Base-by-base conservation (phyloP, 2,797 vertebrate genomes). In the Cossypha niveicapilla region DNA sequence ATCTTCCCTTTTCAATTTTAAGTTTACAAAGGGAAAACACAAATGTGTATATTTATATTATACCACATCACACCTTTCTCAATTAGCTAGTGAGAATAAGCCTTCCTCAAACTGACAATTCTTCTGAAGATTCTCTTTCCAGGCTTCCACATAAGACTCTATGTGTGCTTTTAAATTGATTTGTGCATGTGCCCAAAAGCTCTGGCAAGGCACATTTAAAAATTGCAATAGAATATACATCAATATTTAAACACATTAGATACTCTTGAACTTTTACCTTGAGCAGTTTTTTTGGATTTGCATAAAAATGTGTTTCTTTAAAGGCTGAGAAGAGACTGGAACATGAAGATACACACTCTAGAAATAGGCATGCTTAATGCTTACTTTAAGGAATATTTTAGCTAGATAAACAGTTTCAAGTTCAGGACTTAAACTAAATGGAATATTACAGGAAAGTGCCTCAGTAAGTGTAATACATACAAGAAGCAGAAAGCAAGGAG, bases 241-340 rank as follows among this genome's bases (percentile, higher is more conserved):
- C 51, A 92, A 79, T 89, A 87, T 89, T 94, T 89, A 85, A 94
- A 87, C 30, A 73, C 47, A 48, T 95, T 85, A 91, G 84, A 79
- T 82, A 73, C 44, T 82, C 75, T 73, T 92, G 63, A 92, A 91
- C 35, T 82, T 89, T 73, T 92, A 91, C 81, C 81, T 95, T 91
- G 39, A 82, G 85, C 63, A 85, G 44, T 91, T 94, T 90, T 86
- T 48, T 89, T 89, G 50, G 67, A 86, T 90, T 90, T 86, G 41
- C 63, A 87, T 92, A 37, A 86, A 95, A 93, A 88, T 62, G 3
- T 84, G 48, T 82, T 82, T 88, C 35, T 84, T 88, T 89, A 91
- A 93, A 76, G 80, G 11, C 4, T 84, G 44, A 86, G 73, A 74
- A 61, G 44, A 85, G 61, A 61, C 60, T 86, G 72, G 45, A 90